These are phyloP conservation scores for Cremastinae sp. DNA, from an alignment of 2,888 invertebrate species.

Conservation along the genomic window DNA sequence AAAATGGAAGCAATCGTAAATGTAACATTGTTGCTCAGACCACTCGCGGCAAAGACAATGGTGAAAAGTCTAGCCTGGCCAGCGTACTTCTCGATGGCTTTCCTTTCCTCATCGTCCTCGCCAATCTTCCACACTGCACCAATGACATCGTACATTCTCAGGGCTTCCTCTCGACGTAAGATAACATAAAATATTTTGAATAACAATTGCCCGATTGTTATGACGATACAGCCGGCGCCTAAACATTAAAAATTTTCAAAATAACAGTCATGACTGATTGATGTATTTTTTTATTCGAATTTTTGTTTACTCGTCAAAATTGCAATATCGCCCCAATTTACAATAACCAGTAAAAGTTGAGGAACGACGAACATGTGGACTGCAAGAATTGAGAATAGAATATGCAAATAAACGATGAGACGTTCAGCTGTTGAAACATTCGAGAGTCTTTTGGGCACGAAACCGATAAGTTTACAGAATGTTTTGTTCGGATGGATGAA, in stretches of 20 bases:
- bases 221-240: conserved; percentile 60
- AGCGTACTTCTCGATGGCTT: conserved; percentile 50
- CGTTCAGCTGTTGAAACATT: no score
- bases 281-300: no score
- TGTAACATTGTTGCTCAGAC: conserved; percentile 48
- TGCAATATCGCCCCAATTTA: no score
- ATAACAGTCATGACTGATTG: no score
- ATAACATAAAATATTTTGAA: conserved; percentile 64
- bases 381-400: no score
- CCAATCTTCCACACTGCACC: conserved; percentile 52
- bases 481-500: no score
- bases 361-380: no score
- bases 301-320: no score
- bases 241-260: not conserved
- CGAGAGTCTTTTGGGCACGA: no score
- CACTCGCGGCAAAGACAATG: conserved; percentile 43
- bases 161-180: conserved; percentile 28
- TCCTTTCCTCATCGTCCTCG: conserved; percentile 47
- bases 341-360: no score
- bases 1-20: conserved; percentile 42
- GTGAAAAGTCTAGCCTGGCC: conserved; percentile 50
- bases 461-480: no score
- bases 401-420: no score
- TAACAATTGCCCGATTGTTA: conserved; percentile 48
- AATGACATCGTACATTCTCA: conserved; percentile 53